Evolutionary conservation across 2,888 invertebrate genomes (phyloP).

Genomic region (Pollenia griseotomentosa): DNA sequence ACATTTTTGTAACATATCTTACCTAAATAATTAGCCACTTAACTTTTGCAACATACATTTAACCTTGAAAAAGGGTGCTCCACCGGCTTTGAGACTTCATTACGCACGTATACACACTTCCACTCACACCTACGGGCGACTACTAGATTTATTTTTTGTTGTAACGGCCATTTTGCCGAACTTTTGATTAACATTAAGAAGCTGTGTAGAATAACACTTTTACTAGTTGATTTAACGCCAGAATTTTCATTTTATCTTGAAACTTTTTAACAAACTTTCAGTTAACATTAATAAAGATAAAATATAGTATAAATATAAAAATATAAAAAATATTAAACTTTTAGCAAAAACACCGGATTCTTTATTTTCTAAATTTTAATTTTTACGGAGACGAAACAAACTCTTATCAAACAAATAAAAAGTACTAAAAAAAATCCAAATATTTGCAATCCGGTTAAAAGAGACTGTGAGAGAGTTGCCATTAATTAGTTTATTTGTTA

Average conservation of each 20-base stretch:
- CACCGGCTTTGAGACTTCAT: slow-evolving; percentile 13
- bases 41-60: background rate
- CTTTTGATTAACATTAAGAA: background rate
- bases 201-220: background rate
- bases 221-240: background rate
- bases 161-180: slow-evolving; percentile 3
- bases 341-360: background rate
- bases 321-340: too few relatives aligned
- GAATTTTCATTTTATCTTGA: background rate
- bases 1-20: too few relatives aligned
- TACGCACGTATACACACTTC: background rate
- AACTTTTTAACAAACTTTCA: slow-evolving; percentile 1
- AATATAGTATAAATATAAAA: too few relatives aligned
- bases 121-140: background rate
- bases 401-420: background rate
- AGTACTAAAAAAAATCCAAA: slow-evolving; percentile 4
- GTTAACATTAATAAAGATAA: background rate
- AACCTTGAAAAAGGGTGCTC: slow-evolving; percentile 29
- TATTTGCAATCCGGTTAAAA: background rate
- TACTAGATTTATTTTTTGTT: background rate
- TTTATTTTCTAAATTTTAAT: background rate
- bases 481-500: too few relatives aligned
- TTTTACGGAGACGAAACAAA: background rate
- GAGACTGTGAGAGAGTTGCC: too few relatives aligned
- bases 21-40: too few relatives aligned